Conservation (phyloP, 2,797 vertebrate genomes). For the Notolepis coatsorum region DNA sequence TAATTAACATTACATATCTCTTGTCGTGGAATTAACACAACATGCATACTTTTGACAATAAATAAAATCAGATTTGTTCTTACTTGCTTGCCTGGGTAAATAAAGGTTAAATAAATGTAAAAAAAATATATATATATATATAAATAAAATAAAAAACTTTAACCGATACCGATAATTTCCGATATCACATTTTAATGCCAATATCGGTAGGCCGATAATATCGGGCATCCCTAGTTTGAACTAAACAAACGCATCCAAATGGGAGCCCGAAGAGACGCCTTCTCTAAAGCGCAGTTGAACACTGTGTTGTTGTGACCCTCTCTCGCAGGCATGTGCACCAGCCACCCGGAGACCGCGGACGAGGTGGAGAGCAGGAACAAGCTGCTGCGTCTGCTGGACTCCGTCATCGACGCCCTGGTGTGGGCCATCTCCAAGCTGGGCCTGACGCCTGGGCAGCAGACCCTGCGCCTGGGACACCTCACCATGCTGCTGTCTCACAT, state of each 20-base stretch:
- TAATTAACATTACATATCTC: no score
- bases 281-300: background rate
- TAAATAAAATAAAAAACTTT: background rate
- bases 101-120: no score
- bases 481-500: conserved; percentile 97
- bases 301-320: background rate
- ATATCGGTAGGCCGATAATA: background rate
- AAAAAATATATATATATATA: no score
- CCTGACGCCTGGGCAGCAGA: conserved; percentile 89
- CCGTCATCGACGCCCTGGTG: conserved; percentile 92
- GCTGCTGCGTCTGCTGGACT: conserved; percentile 90
- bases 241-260: no score
- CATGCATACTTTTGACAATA: no score
- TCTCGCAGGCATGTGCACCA: conserved; percentile 83
- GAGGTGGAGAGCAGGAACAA: conserved; percentile 89
- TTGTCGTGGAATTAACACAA: no score
- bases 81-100: no score
- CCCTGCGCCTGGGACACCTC: conserved; percentile 89
- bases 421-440: conserved; percentile 95
- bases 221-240: no score
- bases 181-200: background rate
- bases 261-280: no score
- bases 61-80: no score
- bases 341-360: conserved; percentile 76
- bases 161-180: no score